Percentiles rank a stretch among this genome's conserved stretches.
Evolutionary conservation across 92 coral and sea anemone species (phyloP).

Genomic region (Chrysogorgia sp.): DNA sequence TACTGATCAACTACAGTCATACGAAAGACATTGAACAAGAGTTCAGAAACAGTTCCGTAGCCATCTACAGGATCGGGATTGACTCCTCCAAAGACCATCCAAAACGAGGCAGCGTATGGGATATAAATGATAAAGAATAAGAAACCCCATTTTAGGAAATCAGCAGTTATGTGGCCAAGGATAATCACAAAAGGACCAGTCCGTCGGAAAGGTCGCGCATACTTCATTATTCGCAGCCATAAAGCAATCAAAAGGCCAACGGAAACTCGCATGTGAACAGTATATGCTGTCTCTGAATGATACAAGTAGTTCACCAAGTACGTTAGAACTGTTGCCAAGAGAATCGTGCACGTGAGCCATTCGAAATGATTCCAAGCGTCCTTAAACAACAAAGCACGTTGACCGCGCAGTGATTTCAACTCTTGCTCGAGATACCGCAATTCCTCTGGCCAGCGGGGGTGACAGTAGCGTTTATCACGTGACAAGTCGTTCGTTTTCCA

Average conservation of each 20-base stretch:
- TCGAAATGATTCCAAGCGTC: conserved; percentile 82
- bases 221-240: conserved; percentile 79
- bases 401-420: conserved; percentile 55
- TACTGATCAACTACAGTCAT: conserved; percentile 69
- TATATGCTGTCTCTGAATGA: conserved; percentile 23
- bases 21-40: conserved; percentile 62
- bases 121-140: conserved; percentile 71
- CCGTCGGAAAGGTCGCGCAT: conserved; percentile 77
- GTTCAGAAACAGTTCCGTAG: conserved; percentile 53
- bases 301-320: conserved; percentile 60
- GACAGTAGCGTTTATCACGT: conserved; percentile 77
- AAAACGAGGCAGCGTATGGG: conserved; percentile 78
- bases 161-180: conserved; percentile 72
- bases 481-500: conserved; percentile 69
- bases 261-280: conserved; percentile 55
- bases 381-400: conserved; percentile 64
- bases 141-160: conserved; percentile 73
- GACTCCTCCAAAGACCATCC: conserved; percentile 79
- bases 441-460: conserved; percentile 81
- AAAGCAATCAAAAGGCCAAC: conserved; percentile 66
- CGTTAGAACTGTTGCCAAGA: conserved; percentile 56
- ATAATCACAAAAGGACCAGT: conserved; percentile 82
- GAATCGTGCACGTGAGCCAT: conserved; percentile 75
- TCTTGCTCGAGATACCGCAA: conserved; percentile 66
- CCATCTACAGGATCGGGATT: conserved; percentile 67